These are phyloP conservation scores for Marmota flaviventris DNA, from an alignment of 2,113 vertebrate species.

Conservation along the genomic window DNA sequence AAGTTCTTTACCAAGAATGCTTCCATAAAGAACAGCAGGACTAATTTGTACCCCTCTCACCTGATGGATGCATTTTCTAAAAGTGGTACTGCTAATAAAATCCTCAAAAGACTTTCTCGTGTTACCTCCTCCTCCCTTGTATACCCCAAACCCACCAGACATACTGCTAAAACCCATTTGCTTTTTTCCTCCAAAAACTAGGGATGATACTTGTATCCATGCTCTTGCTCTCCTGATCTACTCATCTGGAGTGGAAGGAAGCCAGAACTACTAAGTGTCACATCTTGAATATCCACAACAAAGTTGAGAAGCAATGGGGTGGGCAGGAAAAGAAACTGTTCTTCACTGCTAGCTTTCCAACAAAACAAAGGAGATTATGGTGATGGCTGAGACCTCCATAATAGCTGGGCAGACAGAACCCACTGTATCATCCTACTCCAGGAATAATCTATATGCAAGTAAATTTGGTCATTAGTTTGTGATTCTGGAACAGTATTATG, in stretches of 20 bases:
- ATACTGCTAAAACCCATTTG: conserved; percentile 50
- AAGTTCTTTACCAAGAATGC: conserved; percentile 54
- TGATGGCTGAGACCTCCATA: not conserved
- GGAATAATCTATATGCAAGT: conserved; percentile 35
- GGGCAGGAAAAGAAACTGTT: conserved; percentile 28
- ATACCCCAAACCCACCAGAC: not conserved
- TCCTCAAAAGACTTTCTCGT: conserved; percentile 32
- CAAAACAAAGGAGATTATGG: conserved; percentile 31
- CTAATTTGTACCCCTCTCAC: conserved; percentile 35
- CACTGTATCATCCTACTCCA: not conserved
- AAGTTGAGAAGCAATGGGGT: not conserved
- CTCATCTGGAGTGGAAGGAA: conserved; percentile 21
- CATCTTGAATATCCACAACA: not conserved
- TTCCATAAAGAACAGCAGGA: conserved; percentile 33
- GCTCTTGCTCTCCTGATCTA: not conserved
- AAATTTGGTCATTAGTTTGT: conserved; percentile 53
- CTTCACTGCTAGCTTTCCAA: conserved; percentile 10
- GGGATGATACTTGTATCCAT: conserved; percentile 41
- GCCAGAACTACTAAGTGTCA: conserved; percentile 44
- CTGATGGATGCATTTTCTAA: conserved; percentile 48
- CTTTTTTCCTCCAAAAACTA: conserved; percentile 37
- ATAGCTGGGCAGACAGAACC: conserved; percentile 17
- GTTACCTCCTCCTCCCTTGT: not conserved
- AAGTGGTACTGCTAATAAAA: conserved; percentile 60
- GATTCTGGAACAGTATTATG: conserved; percentile 50